Percentiles rank a stretch among this genome's conserved stretches.
Conservation (phyloP, 2,888 invertebrate genomes). For the Acrocyrtus sp. region DNA sequence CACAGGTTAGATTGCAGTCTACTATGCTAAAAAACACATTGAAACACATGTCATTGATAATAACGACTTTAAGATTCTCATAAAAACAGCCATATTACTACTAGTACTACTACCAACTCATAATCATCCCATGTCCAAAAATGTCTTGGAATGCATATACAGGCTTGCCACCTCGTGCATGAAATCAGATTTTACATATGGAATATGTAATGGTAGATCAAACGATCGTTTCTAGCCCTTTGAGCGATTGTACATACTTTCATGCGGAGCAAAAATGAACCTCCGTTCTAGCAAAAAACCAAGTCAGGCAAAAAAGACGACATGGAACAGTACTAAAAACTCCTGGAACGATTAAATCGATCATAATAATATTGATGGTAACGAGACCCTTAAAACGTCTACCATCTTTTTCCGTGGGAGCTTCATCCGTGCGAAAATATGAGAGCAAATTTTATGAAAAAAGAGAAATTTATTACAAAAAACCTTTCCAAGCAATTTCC, state of each 20-base stretch:
- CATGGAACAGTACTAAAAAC: neutral
- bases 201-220: conserved; percentile 43
- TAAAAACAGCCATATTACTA: conserved; percentile 39
- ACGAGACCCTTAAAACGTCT: conserved; percentile 32
- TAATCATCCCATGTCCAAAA: conserved; percentile 27
- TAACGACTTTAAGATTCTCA: conserved; percentile 50
- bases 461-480: conserved; percentile 22
- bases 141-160: conserved; percentile 21
- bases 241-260: conserved; percentile 41
- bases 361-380: conserved; percentile 48
- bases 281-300: neutral
- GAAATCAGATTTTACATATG: conserved; percentile 48
- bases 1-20: conserved; percentile 1
- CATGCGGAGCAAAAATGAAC: conserved; percentile 1
- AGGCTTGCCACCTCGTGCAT: conserved; percentile 39
- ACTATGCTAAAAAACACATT: neutral
- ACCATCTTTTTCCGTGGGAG: neutral
- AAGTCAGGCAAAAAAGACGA: neutral
- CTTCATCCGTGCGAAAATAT: conserved; percentile 15
- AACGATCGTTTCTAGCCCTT: conserved; percentile 40
- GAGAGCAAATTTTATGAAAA: conserved; percentile 13
- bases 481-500: conserved; percentile 14
- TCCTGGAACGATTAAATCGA: conserved; percentile 48
- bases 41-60: conserved; percentile 49
- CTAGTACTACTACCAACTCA: neutral